Percentiles rank a stretch among this genome's conserved stretches.
phyloP scores from a whole-genome alignment of 2,797 vertebrate species.

The Rhincodon typus region DNA sequence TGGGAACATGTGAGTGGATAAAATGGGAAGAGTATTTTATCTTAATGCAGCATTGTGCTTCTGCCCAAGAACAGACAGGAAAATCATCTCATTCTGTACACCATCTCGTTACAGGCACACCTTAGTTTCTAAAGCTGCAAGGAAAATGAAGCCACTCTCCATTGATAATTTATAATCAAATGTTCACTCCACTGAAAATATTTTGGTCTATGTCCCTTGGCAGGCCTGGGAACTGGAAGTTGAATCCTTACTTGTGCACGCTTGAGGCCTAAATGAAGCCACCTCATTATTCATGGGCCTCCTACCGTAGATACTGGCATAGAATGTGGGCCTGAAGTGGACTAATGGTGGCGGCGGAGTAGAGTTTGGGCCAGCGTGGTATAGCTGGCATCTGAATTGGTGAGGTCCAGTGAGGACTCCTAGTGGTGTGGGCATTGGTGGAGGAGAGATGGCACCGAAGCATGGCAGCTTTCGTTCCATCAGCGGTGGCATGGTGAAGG shows the following conservation, averaged over 20 bases:
- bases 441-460: no score
- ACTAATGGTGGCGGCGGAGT: no score
- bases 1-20: background rate
- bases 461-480: no score
- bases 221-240: background rate
- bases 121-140: no score
- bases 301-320: background rate
- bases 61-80: background rate
- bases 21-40: background rate
- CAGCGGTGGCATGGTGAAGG: no score
- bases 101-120: background rate
- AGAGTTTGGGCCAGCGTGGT: no score
- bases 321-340: background rate
- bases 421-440: no score
- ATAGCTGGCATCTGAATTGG: no score
- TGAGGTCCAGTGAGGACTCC: no score
- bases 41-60: background rate
- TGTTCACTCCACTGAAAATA: background rate
- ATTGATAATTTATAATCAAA: background rate
- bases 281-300: background rate
- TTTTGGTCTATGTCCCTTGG: background rate
- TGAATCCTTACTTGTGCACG: background rate
- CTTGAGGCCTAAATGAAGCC: background rate
- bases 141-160: background rate
- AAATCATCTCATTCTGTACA: background rate